phyloP scores from a whole-genome alignment of 2,797 vertebrate species.

The Gephyroberyx darwinii region DNA sequence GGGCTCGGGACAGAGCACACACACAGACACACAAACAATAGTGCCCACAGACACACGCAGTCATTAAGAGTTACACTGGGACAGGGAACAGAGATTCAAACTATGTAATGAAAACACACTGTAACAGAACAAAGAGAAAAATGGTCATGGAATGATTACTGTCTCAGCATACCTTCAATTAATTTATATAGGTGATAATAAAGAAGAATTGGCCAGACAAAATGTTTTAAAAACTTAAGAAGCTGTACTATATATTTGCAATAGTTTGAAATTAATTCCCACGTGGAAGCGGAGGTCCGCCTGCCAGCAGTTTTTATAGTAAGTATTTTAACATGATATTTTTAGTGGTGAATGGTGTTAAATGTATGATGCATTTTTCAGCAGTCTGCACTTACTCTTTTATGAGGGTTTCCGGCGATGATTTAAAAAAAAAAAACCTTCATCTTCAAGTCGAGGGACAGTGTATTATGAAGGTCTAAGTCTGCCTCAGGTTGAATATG shows the following conservation, averaged over 20 bases:
- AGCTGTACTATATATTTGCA: not conserved
- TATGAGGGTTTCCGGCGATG: conserved; percentile 13
- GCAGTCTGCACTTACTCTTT: not conserved
- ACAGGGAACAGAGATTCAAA: conserved; percentile 16
- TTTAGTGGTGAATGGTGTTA: not conserved
- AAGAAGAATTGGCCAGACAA: not conserved
- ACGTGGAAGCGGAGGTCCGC: too few relatives aligned
- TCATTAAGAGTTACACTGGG: conserved; percentile 18
- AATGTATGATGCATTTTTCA: conserved; percentile 14
- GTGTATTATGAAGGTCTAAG: not conserved
- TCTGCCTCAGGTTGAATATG: conserved; percentile 1
- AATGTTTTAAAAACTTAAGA: not conserved
- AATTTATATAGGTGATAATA: not conserved
- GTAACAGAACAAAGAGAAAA: conserved; percentile 1
- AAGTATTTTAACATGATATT: not conserved
- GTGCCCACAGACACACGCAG: not conserved
- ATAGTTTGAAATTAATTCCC: conserved; percentile 1
- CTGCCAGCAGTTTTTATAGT: not conserved
- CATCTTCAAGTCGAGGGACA: not conserved
- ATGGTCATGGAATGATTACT: not conserved
- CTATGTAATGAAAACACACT: conserved; percentile 30
- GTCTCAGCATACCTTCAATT: too few relatives aligned
- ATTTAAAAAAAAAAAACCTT: not conserved
- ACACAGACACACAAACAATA: conserved; percentile 7
- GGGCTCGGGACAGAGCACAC: conserved; percentile 11